Conservation (phyloP, 1,140 invertebrate genomes). For the Solenopsis fugax region DNA sequence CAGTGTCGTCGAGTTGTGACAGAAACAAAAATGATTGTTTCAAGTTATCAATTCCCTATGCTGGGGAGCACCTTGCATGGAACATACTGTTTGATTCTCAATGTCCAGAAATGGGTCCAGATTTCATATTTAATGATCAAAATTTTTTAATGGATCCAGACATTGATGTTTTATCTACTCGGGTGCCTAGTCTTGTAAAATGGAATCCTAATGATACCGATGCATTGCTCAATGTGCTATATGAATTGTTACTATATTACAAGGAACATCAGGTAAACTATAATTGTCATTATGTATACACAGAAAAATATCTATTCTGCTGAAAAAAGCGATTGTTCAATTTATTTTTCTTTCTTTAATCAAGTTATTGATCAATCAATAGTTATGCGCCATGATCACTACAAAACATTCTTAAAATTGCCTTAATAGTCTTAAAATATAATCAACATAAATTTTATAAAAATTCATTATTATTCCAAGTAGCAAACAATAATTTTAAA, state of each 20-base stretch:
- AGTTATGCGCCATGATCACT: too few relatives aligned
- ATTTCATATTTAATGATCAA: conserved; percentile 87
- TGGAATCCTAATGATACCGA: conserved; percentile 87
- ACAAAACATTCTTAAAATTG: too few relatives aligned
- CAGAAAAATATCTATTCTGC: background rate
- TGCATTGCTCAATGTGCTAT: conserved; percentile 87
- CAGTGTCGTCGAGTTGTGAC: conserved; percentile 64
- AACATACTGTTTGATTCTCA: conserved; percentile 82
- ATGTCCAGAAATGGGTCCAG: conserved; percentile 82
- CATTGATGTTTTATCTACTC: conserved; percentile 83
- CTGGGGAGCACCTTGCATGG: conserved; percentile 80
- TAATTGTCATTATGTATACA: background rate
- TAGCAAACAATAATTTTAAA: too few relatives aligned
- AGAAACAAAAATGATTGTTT: conserved; percentile 79
- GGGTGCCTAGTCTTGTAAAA: conserved; percentile 87
- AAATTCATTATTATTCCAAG: too few relatives aligned
- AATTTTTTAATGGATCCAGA: conserved; percentile 87
- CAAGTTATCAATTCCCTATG: conserved; percentile 82
- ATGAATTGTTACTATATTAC: conserved; percentile 87
- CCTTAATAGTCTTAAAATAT: too few relatives aligned
- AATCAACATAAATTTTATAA: too few relatives aligned
- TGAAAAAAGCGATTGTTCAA: background rate
- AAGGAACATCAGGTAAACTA: conserved; percentile 87
- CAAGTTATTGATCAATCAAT: too few relatives aligned
- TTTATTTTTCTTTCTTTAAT: background rate